A percentile compares a stretch with the other conserved stretches of the same genome.
Evolutionary conservation across 2,113 vertebrate species (phyloP).

Genomic region (Peromyscus californicus): DNA sequence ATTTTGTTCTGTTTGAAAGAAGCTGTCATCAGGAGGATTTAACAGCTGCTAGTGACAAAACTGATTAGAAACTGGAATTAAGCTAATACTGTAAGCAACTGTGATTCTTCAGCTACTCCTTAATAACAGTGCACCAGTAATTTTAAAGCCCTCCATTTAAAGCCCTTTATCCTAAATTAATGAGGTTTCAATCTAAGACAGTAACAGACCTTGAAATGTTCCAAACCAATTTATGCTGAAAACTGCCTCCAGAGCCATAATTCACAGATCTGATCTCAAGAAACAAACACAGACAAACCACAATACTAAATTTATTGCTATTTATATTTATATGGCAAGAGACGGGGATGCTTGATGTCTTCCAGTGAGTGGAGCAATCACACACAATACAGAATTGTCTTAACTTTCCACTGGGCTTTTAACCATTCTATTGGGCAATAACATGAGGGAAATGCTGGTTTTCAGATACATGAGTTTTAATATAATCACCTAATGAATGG

Average conservation of each 20-base stretch:
- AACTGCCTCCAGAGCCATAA: slow-evolving; percentile 7
- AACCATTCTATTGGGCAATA: neutral
- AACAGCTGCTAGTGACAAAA: slow-evolving; percentile 14
- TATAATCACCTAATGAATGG: neutral
- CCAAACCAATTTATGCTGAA: slow-evolving; percentile 26
- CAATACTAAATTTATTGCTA: slow-evolving; percentile 51
- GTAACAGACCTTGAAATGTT: slow-evolving; percentile 38
- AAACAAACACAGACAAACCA: slow-evolving; percentile 55
- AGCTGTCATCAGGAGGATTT: neutral
- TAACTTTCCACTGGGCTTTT: neutral
- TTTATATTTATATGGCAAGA: slow-evolving; percentile 53
- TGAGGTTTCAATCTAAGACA: slow-evolving; percentile 59
- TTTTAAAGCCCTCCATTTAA: slow-evolving; percentile 48
- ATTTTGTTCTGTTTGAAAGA: slow-evolving; percentile 26
- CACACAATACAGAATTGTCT: neutral
- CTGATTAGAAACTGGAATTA: slow-evolving; percentile 61
- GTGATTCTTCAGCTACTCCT: slow-evolving; percentile 41
- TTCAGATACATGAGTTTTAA: neutral
- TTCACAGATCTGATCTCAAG: slow-evolving; percentile 54
- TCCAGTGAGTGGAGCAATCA: neutral
- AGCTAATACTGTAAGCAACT: slow-evolving; percentile 51
- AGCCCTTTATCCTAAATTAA: slow-evolving; percentile 60
- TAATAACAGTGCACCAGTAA: slow-evolving; percentile 10
- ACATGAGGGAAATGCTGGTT: neutral
- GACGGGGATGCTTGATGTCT: neutral